Conservation (phyloP, 1,140 invertebrate species). For the Drosophila watanabei region DNA sequence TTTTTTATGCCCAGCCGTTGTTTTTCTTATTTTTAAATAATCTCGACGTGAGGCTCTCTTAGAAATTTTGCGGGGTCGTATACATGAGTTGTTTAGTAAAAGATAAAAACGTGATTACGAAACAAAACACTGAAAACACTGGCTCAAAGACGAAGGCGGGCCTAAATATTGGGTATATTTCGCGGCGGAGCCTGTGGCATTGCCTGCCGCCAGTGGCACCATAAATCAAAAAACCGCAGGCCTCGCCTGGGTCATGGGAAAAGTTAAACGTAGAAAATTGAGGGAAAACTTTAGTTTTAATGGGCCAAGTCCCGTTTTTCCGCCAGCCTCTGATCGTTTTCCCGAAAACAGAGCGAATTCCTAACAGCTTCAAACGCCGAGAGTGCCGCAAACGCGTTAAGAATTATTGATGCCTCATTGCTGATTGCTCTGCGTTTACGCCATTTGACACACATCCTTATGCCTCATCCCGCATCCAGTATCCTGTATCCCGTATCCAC, state of each 20-base stretch:
- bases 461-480: background rate
- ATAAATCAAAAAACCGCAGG: slow-evolving; percentile 69
- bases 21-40: slow-evolving; percentile 43
- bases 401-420: slow-evolving; percentile 82
- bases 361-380: slow-evolving; percentile 19
- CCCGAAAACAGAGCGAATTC: slow-evolving; percentile 35
- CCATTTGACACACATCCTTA: slow-evolving; percentile 73
- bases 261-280: slow-evolving; percentile 58
- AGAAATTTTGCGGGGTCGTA: slow-evolving; percentile 15
- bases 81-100: slow-evolving; percentile 47
- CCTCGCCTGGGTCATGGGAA: slow-evolving; percentile 48
- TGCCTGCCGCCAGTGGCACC: slow-evolving; percentile 71
- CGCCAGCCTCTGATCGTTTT: slow-evolving; percentile 5
- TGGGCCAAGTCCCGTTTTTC: slow-evolving; percentile 45
- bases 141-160: slow-evolving; percentile 37
- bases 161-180: slow-evolving; percentile 35
- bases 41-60: slow-evolving; percentile 25
- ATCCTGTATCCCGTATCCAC: background rate
- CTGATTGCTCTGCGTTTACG: slow-evolving; percentile 78
- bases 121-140: slow-evolving; percentile 42
- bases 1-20: slow-evolving; percentile 9
- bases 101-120: slow-evolving; percentile 81
- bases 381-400: slow-evolving; percentile 62
- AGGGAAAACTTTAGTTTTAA: slow-evolving; percentile 75
- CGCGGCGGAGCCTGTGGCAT: slow-evolving; percentile 24